phyloP scores from a whole-genome alignment of 37 sponge, comb jelly and placozoan species.

The Oopsacas minuta region DNA sequence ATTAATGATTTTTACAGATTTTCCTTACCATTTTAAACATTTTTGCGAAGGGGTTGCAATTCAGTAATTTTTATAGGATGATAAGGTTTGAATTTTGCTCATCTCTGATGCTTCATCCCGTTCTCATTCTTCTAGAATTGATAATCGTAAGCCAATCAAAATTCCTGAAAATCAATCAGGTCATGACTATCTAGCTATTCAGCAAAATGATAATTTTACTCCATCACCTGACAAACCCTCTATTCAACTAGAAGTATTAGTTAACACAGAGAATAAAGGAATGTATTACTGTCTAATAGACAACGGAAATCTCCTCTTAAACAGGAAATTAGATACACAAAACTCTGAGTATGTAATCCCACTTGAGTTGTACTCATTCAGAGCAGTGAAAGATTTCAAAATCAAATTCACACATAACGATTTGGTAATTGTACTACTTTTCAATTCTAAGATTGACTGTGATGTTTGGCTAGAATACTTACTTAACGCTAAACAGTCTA shows the following conservation, averaged over 20 bases:
- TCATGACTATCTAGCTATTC: too few species aligned
- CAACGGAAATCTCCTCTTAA: neutral
- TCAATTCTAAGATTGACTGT: neutral
- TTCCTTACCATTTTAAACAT: too few species aligned
- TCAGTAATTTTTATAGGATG: too few species aligned
- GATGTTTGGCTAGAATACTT: neutral
- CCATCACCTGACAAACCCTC: too few species aligned
- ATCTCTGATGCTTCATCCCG: neutral
- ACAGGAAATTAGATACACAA: neutral
- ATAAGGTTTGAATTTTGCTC: neutral
- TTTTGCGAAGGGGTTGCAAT: too few species aligned
- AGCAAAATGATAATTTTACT: too few species aligned
- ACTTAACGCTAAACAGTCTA: neutral
- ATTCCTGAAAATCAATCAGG: too few species aligned
- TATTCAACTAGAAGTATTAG: neutral
- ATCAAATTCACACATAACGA: neutral
- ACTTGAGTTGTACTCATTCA: neutral
- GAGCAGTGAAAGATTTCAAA: neutral
- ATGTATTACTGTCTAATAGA: neutral
- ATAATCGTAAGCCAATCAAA: too few species aligned
- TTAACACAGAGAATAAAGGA: neutral
- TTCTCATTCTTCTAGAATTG: too few species aligned
- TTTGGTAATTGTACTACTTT: neutral
- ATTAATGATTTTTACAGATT: too few species aligned
- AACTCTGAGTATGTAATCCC: neutral